phyloP scores from a whole-genome alignment of 2,797 vertebrate species.

The Pseudochirops corinnae region DNA sequence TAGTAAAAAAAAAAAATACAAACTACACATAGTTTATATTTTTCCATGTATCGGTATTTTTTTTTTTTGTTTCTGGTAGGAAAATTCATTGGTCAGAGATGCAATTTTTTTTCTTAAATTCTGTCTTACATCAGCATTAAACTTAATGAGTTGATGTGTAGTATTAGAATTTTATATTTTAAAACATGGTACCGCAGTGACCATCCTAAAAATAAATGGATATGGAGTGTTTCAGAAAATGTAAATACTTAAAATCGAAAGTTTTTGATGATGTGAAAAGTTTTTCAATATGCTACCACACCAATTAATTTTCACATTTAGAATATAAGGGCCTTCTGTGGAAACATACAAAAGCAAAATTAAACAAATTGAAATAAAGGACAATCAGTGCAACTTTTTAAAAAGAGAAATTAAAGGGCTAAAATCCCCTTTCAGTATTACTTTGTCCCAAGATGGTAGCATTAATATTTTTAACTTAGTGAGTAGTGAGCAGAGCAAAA shows the following conservation, averaged over 20 bases:
- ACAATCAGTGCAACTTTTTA: slow-evolving; percentile 17
- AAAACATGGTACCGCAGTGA: slow-evolving; percentile 17
- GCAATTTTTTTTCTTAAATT: slow-evolving; percentile 27
- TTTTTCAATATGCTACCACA: slow-evolving; percentile 30
- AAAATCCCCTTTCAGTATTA: slow-evolving; percentile 39
- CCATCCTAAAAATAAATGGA: slow-evolving; percentile 10
- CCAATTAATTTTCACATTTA: slow-evolving; percentile 39
- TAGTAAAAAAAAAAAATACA: background rate
- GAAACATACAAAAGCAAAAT: background rate
- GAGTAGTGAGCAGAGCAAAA: slow-evolving; percentile 22
- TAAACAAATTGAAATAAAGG: background rate
- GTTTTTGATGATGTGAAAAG: slow-evolving; percentile 15
- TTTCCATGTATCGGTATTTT: background rate
- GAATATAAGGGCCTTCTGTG: slow-evolving; percentile 31
- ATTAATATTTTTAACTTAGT: slow-evolving; percentile 45
- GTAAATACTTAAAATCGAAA: slow-evolving; percentile 42
- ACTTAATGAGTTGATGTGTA: slow-evolving; percentile 43
- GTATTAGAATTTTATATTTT: background rate
- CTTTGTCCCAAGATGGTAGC: background rate
- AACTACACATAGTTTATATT: background rate
- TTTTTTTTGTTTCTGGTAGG: slow-evolving; percentile 9
- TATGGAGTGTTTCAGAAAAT: slow-evolving; percentile 55
- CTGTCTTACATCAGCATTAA: slow-evolving; percentile 42
- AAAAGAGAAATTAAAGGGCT: slow-evolving; percentile 21
- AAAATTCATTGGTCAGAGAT: slow-evolving; percentile 26